A percentile compares a stretch with the other conserved stretches of the same genome.
Evolutionary conservation across 2,113 vertebrate genomes (phyloP).

Genomic region (Pangasianodon gigas): DNA sequence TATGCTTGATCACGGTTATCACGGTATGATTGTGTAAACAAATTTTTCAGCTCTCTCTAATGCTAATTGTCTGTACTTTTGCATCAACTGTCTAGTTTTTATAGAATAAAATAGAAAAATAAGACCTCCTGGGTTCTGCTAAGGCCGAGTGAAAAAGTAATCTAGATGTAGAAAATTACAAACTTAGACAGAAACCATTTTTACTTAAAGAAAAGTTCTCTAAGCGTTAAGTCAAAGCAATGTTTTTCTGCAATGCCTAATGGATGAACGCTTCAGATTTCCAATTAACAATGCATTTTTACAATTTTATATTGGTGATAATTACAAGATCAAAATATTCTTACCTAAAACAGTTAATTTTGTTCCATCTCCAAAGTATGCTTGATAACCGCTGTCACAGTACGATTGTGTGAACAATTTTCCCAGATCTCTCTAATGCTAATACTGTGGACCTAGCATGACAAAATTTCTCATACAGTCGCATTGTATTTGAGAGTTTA

Average conservation of each 20-base stretch:
- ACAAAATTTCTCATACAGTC: not conserved
- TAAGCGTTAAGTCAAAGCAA: not conserved
- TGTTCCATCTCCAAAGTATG: constrained; percentile 56
- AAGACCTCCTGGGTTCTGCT: not conserved
- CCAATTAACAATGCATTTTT: not conserved
- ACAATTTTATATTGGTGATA: not conserved
- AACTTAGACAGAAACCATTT: not conserved
- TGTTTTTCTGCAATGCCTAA: not conserved
- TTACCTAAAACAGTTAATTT: constrained; percentile 59
- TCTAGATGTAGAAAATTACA: not conserved
- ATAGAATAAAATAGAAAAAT: not conserved
- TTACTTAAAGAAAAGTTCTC: not conserved
- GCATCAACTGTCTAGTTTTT: not conserved
- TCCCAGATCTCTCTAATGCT: constrained; percentile 12
- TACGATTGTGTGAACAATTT: constrained; percentile 19
- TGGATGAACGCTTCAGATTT: not conserved
- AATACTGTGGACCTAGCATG: not conserved
- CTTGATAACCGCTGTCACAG: constrained; percentile 50
- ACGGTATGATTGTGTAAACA: constrained; percentile 37
- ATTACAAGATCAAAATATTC: not conserved
- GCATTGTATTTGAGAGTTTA: not conserved
- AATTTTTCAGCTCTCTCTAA: constrained; percentile 20
- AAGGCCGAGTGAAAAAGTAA: not conserved
- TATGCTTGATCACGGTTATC: constrained; percentile 46
- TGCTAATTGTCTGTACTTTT: not conserved